Conservation (phyloP, 1,140 invertebrate genomes). For the Tetramorium parvispinum region DNA sequence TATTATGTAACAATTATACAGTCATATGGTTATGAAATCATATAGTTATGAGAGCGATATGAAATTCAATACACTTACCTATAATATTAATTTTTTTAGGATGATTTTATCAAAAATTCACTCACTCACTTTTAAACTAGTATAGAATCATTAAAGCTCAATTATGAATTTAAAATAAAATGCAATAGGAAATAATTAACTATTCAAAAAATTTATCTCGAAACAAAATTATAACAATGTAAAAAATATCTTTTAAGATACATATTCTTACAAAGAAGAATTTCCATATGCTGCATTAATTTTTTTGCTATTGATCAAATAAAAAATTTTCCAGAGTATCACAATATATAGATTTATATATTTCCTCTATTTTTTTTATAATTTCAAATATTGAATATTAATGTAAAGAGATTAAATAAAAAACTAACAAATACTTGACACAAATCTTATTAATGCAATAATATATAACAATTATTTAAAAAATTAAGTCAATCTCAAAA, state of each 20-base stretch:
- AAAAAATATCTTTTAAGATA: neutral
- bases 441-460: constrained; percentile 7
- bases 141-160: constrained; percentile 29
- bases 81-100: constrained; percentile 2
- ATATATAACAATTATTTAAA: constrained; percentile 25
- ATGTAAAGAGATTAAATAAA: neutral
- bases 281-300: neutral
- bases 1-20: constrained; percentile 1
- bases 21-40: no score
- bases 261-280: neutral
- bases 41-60: constrained; percentile 16
- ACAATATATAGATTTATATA: neutral
- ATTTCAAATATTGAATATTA: constrained; percentile 17
- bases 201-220: neutral
- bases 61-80: constrained; percentile 44
- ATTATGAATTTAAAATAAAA: neutral
- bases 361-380: neutral
- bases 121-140: constrained; percentile 41
- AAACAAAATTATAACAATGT: neutral
- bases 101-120: constrained; percentile 42
- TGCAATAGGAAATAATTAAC: neutral
- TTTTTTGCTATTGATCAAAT: neutral
- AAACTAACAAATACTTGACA: neutral
- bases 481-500: neutral
- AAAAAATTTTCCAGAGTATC: neutral